Base-by-base conservation (phyloP, 2,888 invertebrate species). In the Drosophila mayaguana region DNA sequence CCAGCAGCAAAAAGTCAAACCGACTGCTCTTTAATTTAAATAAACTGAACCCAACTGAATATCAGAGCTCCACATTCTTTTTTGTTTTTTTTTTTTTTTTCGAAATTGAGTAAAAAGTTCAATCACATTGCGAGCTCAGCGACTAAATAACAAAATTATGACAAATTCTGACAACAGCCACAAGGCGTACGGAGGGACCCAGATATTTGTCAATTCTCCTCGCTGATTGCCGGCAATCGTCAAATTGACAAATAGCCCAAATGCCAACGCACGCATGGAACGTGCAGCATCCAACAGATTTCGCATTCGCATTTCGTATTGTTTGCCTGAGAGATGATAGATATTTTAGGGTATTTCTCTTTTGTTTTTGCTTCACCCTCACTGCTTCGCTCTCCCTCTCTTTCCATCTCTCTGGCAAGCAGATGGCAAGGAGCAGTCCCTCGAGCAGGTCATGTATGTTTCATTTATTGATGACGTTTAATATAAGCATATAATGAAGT, bases 221-320 rank as follows among this genome's bases (percentile, higher is more conserved):
- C 64, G 80, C 71, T 83, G 83, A 83, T 83, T 88, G 83, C 72
- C 75, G 70, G 57, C 81, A 86, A 89, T 89, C 89, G 89, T 72
- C 87, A 71, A 64, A 20, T 68, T 80, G 78, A 80, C 78, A 78
- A 78, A 78, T 78, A 50, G 80, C 62, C 80, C 66, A 74, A 75
- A 78, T 69, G 61, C 84, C 84, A 65, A 74, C 75, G 81, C 89
- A 84, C 88, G 89, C 88, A 88, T 84, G 57, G 60, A 50, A 63
- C 43, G 34, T 67, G 54, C 54, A 18, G 40, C 54, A 54, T 59
- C 56, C 25, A 25, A 6, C 20, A 32, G 50, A 50, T 50, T 34
- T 22, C 57, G 36, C 45, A 46, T 45, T 34, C 46, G 36, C 46
- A 56, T 62, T 64, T 68, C 73, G 65, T 56, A 74, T 75, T 81